Base-by-base conservation (phyloP, 1,140 invertebrate genomes). In the Zaprionus vittiger region DNA sequence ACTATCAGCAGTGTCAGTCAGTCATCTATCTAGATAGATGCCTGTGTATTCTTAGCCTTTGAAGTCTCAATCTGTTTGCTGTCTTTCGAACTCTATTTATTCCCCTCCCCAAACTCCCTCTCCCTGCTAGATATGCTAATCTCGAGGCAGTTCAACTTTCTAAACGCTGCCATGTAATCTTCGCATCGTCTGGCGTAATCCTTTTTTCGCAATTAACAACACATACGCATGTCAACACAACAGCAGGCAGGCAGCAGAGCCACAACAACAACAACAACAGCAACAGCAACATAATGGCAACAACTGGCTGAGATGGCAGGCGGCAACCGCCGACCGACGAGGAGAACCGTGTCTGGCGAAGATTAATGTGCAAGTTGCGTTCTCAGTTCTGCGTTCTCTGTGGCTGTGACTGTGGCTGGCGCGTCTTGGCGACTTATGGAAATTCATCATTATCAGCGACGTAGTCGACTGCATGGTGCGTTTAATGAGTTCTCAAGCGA, bases 161-260 rank as follows among this genome's bases (percentile, higher is more conserved):
- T 87, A 87, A 87, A 80, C 68, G 81, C 81, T 80, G 61, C 37
- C 67, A 67, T 74, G 84, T 80, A 89, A 83, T 80, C 79, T 83
- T 70, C 41, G n/a, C 38, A 47, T 68, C 60, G 83, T 85, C 80
- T 79, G 76, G 44, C 61, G 72, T 81, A 91, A 82, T 87, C 83
- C 80, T 80, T 91, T 84, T 83, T 87, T 83, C 55, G 86, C 91
- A 92, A 92, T 92, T 92, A 92, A 92, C 80, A 91, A 81, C 91
- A 83, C 85, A 89, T 84, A 91, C 89, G 89, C 89, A 91, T 89
- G 79, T 84, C 79, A 84, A 79, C 83, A 85, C 85, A 89, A 77
- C 81, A 79, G 70, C 34, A 55, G 31, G 41, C 64, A 52, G 47
- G 47, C 80, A 76, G 31, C 49, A 62, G 44, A 55, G 41, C 54